phyloP scores from a whole-genome alignment of 64 coral and sea anemone species.

The Trachythela sp. region DNA sequence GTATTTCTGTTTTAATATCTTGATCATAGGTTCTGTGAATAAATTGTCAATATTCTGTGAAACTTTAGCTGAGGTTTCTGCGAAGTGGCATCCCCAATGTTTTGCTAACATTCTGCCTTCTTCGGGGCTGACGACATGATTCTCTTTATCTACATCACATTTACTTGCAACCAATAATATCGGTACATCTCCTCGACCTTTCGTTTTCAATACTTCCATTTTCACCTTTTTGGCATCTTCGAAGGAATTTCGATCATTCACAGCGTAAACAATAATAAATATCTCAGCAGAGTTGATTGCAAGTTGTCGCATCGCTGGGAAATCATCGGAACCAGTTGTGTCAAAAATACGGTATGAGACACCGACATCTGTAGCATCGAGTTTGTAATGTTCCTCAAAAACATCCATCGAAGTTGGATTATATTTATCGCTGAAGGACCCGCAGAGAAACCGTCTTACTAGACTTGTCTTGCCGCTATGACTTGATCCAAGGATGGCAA shows the following conservation, averaged over 20 bases:
- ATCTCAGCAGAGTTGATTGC: neutral
- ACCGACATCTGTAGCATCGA: neutral
- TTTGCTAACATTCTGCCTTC: neutral
- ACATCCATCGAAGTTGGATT: neutral
- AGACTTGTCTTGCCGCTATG: neutral
- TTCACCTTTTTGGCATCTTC: neutral
- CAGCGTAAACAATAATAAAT: neutral
- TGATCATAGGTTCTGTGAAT: neutral
- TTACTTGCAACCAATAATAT: slow-evolving; percentile 4
- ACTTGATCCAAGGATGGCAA: neutral
- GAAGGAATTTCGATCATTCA: neutral
- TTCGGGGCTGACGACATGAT: neutral
- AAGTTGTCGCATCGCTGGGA: neutral
- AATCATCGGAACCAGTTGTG: neutral
- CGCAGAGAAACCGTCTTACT: neutral
- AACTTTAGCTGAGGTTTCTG: neutral
- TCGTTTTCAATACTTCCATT: neutral
- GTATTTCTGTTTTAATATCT: neutral
- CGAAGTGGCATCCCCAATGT: neutral
- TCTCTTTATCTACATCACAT: neutral
- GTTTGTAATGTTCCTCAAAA: neutral
- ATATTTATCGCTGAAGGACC: neutral
- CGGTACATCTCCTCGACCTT: neutral
- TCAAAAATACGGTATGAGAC: neutral
- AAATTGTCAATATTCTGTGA: slow-evolving; percentile 4